Evolutionary conservation across 2,888 invertebrate species (phyloP), one percentile per base, ranked within the genome.

Genomic region (Oligia strigilis): DNA sequence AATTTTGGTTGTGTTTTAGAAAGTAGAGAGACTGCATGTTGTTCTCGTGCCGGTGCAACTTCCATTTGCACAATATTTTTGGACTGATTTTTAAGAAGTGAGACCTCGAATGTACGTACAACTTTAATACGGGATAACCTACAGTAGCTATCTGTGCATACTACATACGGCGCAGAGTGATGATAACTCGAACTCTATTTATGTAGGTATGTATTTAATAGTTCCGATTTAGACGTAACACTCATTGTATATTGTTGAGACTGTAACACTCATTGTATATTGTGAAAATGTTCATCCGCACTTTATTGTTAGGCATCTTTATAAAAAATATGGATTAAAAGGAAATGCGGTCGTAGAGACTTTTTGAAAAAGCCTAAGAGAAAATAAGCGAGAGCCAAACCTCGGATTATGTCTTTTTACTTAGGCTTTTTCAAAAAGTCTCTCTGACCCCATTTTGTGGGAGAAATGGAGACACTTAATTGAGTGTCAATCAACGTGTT

Each of bases 1-100:
- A 55, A 78, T 73, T 75, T 72, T 66, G 23, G 29, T 66, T 58
- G 70, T 60, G 55, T 70, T 80, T 76, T 85, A 83, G 84, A 87
- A 87, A 87, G 75, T 83, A 40, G 58, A 87, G 65, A 55, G 43
- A 52, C 49, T 64, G 40, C 77, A 52, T 79, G 62, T 60, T 65
- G 29, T 49, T 64, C 58, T 60, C 55, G 40, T 64, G 23, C n/a
- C 11, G 8, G 9, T 64, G 36, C 43, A 78, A 29, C 43, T 62
- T n/a, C 46, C 52, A 46, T 79, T 71, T 84, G 46, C 60, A 29
- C 60, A 66, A 67, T 40, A 72, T 17, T 72, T 71, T 79, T 84
- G 55, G 29, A 19, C 23, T 40, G 6, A 60, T 71, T 71, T 79
- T 36, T 83, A 60, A 66, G 62, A 77, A 65, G 55, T 65, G 43